Conservation (phyloP, 2,113 vertebrate species). For the human region GRCh38 chr3:95830001-95830500, state of each 20-base stretch:
- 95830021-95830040: background rate
- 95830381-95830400: background rate
- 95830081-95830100: background rate
- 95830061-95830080: background rate
- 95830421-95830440: background rate
- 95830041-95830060: too few species aligned
- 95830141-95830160: background rate
- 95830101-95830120: background rate
- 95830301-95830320: background rate
- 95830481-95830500: background rate
- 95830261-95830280: background rate
- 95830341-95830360: background rate
- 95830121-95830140: background rate
- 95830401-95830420: background rate
- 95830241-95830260: background rate
- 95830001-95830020: background rate
- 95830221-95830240: background rate
- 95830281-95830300: background rate
- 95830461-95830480: background rate
- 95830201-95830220: background rate
- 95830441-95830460: background rate
- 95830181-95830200: background rate
- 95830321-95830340: background rate
- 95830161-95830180: background rate
- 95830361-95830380: background rate